phyloP scores from a whole-genome alignment of 2,113 vertebrate genomes.

The Cercopithecus mona region DNA sequence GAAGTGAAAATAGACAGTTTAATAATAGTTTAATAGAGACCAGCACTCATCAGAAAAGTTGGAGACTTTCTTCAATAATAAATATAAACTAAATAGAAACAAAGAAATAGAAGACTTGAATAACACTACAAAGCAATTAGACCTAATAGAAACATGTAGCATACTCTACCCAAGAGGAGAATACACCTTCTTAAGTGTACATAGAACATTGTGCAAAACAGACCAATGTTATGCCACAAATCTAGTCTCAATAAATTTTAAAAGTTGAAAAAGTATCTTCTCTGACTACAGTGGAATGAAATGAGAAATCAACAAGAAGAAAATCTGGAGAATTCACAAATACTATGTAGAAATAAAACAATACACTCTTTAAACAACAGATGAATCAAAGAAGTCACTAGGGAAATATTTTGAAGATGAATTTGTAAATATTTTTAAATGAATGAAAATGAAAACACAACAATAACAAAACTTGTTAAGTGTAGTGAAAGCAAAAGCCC shows the following conservation, averaged over 20 bases:
- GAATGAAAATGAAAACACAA: neutral
- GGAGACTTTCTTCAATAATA: neutral
- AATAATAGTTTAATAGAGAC: neutral
- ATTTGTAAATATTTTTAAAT: neutral
- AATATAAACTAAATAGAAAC: neutral
- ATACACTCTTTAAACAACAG: neutral
- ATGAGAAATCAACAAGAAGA: neutral
- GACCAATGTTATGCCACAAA: neutral
- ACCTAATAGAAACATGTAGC: neutral
- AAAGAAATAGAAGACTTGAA: neutral
- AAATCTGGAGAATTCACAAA: neutral
- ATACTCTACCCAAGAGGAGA: neutral
- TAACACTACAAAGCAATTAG: neutral
- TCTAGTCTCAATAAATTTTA: neutral
- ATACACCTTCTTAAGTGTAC: neutral
- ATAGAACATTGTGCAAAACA: neutral
- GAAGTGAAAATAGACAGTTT: neutral
- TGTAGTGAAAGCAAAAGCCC: neutral
- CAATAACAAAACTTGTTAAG: neutral
- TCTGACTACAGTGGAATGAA: neutral
- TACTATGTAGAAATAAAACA: neutral
- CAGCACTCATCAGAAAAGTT: neutral
- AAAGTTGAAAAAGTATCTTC: neutral
- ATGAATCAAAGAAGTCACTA: neutral
- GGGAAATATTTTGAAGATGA: neutral